A percentile compares a stretch with the other conserved stretches of the same genome.
phyloP scores from a whole-genome alignment of 2,113 vertebrate species.

The Chaetorhynchus papuensis region DNA sequence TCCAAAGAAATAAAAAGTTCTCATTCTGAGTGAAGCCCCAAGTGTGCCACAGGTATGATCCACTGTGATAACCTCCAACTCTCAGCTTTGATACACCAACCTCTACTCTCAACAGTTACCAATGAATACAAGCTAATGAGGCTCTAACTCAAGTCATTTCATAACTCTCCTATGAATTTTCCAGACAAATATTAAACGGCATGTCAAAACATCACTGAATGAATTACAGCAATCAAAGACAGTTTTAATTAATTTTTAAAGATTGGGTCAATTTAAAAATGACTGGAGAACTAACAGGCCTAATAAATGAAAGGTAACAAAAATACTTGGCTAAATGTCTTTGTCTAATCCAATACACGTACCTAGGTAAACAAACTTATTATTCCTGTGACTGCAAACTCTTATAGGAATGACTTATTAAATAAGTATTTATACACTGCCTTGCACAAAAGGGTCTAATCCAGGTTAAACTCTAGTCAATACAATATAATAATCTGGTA shows the following conservation, averaged over 20 bases:
- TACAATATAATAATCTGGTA: background rate
- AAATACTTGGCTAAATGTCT: background rate
- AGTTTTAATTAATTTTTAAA: background rate
- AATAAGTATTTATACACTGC: background rate
- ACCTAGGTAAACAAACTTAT: background rate
- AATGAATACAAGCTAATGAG: background rate
- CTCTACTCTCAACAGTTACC: background rate
- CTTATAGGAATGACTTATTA: background rate
- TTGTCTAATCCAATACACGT: background rate
- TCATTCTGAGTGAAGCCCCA: background rate
- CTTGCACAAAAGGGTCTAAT: background rate
- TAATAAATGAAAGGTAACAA: background rate
- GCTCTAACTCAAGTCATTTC: background rate
- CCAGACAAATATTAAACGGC: background rate
- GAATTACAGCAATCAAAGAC: background rate
- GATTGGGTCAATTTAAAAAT: background rate
- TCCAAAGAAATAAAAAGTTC: background rate
- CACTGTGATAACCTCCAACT: background rate
- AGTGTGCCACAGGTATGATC: background rate
- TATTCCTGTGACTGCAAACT: background rate
- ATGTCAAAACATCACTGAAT: background rate
- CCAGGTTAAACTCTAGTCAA: background rate
- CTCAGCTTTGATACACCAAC: background rate
- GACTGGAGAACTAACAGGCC: background rate
- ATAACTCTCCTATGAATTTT: background rate